Conservation (phyloP, 1,140 invertebrate species). For the Rhagoletis pomonella region DNA sequence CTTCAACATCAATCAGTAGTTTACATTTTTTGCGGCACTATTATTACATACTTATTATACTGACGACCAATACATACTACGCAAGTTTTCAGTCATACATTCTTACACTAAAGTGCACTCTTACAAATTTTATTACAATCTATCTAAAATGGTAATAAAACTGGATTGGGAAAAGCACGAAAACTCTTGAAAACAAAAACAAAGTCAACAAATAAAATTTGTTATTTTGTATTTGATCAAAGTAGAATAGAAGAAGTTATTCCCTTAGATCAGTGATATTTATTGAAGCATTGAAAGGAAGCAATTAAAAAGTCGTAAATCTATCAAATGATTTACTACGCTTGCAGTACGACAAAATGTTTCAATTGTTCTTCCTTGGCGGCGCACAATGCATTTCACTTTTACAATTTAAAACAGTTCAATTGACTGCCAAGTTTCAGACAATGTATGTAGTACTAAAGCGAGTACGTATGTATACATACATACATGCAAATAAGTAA, state of each 20-base stretch:
- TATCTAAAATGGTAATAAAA: background rate
- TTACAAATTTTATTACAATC: background rate
- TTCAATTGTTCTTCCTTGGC: background rate
- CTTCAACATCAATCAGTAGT: too few species aligned
- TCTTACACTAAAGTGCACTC: background rate
- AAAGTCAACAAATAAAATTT: background rate
- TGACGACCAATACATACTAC: too few species aligned
- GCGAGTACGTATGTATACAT: too few species aligned
- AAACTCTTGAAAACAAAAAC: background rate
- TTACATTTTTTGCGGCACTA: too few species aligned
- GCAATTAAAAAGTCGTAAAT: slow-evolving; percentile 45
- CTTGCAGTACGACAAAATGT: background rate
- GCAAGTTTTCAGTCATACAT: background rate
- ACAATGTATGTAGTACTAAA: background rate
- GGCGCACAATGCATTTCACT: slow-evolving; percentile 19
- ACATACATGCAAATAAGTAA: too few species aligned
- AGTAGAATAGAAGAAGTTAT: background rate
- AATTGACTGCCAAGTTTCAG: slow-evolving; percentile 27
- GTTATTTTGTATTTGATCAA: background rate
- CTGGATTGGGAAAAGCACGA: background rate
- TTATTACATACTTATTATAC: too few species aligned
- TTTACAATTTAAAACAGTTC: slow-evolving; percentile 15
- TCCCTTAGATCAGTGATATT: background rate
- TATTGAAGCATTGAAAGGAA: slow-evolving; percentile 40
- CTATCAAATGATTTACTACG: background rate